Conservation (phyloP, 2,113 vertebrate genomes). For the Carassius auratus region DNA sequence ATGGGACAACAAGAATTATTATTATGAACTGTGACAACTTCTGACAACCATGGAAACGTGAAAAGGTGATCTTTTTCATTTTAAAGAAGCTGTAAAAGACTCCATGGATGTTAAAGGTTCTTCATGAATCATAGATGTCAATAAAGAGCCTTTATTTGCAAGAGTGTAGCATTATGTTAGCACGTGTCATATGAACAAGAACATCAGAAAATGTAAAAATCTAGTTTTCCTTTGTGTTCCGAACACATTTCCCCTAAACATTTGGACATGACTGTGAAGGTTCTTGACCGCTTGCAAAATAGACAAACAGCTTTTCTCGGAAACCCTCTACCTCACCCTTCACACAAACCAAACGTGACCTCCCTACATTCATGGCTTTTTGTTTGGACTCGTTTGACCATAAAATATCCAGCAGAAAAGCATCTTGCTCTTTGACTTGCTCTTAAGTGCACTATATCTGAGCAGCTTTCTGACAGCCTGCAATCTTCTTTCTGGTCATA, state of each 20-base stretch:
- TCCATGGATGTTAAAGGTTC: too few species aligned
- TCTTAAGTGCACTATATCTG: constrained; percentile 61
- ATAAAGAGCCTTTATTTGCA: background rate
- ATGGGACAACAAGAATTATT: too few species aligned
- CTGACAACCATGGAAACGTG: too few species aligned
- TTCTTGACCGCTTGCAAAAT: constrained; percentile 73
- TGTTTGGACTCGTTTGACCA: constrained; percentile 73
- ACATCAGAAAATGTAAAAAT: background rate
- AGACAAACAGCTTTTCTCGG: constrained; percentile 55
- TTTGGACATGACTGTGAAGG: constrained; percentile 53
- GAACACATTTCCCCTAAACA: constrained; percentile 46
- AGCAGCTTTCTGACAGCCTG: constrained; percentile 21
- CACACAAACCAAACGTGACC: constrained; percentile 28
- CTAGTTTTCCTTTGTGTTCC: background rate
- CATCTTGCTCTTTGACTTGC: constrained; percentile 52
- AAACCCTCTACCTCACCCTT: background rate
- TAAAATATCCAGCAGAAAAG: constrained; percentile 65
- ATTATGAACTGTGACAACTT: too few species aligned
- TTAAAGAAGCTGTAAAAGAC: background rate
- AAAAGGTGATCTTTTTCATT: background rate
- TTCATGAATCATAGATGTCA: background rate
- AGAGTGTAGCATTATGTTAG: background rate
- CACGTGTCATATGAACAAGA: background rate
- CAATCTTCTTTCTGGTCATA: constrained; percentile 28
- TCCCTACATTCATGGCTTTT: constrained; percentile 57